These are phyloP conservation scores for Pyralis farinalis DNA, from an alignment of 2,888 invertebrate genomes.

Conservation along the genomic window DNA sequence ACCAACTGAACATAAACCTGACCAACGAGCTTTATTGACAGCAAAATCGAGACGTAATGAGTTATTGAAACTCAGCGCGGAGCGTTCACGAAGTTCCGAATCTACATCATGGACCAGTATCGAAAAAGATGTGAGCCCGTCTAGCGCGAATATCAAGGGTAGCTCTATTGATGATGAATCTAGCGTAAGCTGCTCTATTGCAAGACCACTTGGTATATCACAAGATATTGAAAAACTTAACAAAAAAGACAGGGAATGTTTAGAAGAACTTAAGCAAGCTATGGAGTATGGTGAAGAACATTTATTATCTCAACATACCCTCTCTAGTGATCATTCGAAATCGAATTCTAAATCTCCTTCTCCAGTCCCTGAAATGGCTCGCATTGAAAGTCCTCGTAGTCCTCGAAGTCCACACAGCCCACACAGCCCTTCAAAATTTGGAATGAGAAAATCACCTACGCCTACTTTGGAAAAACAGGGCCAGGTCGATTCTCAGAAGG, in stretches of 20 bases:
- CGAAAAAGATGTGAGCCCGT: constrained; percentile 86
- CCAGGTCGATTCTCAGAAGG: constrained; percentile 73
- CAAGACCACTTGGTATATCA: constrained; percentile 88
- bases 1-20: constrained; percentile 59
- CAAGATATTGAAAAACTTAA: constrained; percentile 86
- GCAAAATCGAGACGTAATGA: constrained; percentile 77
- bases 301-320: constrained; percentile 58
- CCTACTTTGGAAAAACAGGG: constrained; percentile 84
- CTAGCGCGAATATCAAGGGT: constrained; percentile 82
- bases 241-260: constrained; percentile 82
- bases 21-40: constrained; percentile 56
- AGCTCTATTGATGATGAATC: constrained; percentile 86
- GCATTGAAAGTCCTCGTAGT: constrained; percentile 70
- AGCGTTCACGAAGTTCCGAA: constrained; percentile 89
- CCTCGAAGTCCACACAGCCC: constrained; percentile 51
- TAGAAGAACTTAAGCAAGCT: constrained; percentile 81
- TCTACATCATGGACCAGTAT: constrained; percentile 90
- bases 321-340: constrained; percentile 72
- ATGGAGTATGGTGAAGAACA: constrained; percentile 79
- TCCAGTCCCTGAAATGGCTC: constrained; percentile 57
- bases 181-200: constrained; percentile 89
- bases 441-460: constrained; percentile 71
- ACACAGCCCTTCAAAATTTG: constrained; percentile 55
- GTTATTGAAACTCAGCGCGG: constrained; percentile 84
- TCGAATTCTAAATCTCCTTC: constrained; percentile 69